Evolutionary conservation across 1,140 invertebrate genomes (phyloP), one percentile per base, ranked within the genome.

Genomic region (Penaeus japonicus): DNA sequence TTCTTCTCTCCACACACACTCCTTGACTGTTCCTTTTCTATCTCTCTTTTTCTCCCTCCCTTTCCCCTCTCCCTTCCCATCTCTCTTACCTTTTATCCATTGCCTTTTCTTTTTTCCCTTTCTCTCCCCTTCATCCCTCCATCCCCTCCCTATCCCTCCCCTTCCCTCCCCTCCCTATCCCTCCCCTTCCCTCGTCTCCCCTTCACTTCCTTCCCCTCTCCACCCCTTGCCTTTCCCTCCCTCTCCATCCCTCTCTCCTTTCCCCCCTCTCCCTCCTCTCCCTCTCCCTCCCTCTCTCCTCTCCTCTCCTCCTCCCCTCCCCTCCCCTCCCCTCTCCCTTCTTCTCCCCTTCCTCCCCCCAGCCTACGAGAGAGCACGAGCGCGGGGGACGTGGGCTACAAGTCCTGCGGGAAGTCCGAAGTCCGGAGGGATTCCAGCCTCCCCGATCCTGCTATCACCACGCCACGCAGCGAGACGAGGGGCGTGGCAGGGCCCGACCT

Each of bases 181-280:
- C 39, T 39, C 39, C 39, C 39, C 12, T 4, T 39, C 39, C 39
- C 39, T 39, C 39, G 15, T 59, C 57, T 59, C 57, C n/a, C 57
- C n/a, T n/a, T 59, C 57, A 17, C 57, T 59, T n/a, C 35, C 75
- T 78, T 32, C 35, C 75, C 35, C 75, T 78, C 73, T 78, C 75
- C 35, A n/a, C 35, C 75, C 35, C 75, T 78, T n/a, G 15, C 57
- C n/a, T n/a, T 59, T 4, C 27, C 17, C 27, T 17, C 27, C 2
- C n/a, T 24, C 22, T n/a, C 22, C 39, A 20, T n/a, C n/a, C n/a
- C 47, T 39, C 35, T 39, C 35, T n/a, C n/a, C 57, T 59, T n/a
- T 59, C 57, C n/a, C 57, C n/a, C 57, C n/a, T n/a, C n/a, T n/a
- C n/a, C 57, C n/a, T n/a, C 35, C 75, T 78, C 75, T 78, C 75